phyloP scores from a whole-genome alignment of 2,888 invertebrate species.

The Ganaspis brasiliensis region DNA sequence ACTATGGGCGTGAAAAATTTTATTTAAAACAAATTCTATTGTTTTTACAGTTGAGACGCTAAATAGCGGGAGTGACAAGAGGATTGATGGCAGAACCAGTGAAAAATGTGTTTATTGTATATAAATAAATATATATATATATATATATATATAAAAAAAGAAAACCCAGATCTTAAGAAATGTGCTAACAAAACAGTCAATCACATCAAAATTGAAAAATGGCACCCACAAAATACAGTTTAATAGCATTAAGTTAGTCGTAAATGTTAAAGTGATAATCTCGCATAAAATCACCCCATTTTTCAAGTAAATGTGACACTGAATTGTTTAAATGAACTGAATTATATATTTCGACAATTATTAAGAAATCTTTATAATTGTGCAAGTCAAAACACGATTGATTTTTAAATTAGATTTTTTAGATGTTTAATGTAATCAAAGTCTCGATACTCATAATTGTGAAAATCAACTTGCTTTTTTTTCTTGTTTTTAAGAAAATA shows the following conservation, averaged over 20 bases:
- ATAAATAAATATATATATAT: too few relatives aligned
- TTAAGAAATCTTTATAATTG: too few relatives aligned
- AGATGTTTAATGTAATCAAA: too few relatives aligned
- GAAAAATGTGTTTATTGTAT: constrained; percentile 54
- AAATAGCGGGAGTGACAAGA: constrained; percentile 62
- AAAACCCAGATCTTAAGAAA: background rate
- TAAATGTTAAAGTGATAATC: constrained; percentile 16
- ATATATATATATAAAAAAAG: constrained; percentile 47
- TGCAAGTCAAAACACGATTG: too few relatives aligned
- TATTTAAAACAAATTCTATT: constrained; percentile 10
- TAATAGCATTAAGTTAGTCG: constrained; percentile 6
- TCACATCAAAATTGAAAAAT: constrained; percentile 7
- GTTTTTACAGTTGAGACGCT: constrained; percentile 70
- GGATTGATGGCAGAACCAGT: constrained; percentile 51
- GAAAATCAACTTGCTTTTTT: too few relatives aligned
- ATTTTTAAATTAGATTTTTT: too few relatives aligned
- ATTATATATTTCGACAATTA: too few relatives aligned
- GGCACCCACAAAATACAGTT: constrained; percentile 16
- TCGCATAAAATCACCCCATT: constrained; percentile 13
- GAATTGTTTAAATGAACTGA: too few relatives aligned
- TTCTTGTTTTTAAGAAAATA: too few relatives aligned
- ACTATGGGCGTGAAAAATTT: background rate
- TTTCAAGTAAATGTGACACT: constrained; percentile 6
- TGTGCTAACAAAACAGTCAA: background rate
- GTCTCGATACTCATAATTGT: too few relatives aligned